Percentiles rank a stretch among this genome's conserved stretches.
Evolutionary conservation across 2,797 vertebrate genomes (phyloP).

Genomic region (Furcifer pardalis): DNA sequence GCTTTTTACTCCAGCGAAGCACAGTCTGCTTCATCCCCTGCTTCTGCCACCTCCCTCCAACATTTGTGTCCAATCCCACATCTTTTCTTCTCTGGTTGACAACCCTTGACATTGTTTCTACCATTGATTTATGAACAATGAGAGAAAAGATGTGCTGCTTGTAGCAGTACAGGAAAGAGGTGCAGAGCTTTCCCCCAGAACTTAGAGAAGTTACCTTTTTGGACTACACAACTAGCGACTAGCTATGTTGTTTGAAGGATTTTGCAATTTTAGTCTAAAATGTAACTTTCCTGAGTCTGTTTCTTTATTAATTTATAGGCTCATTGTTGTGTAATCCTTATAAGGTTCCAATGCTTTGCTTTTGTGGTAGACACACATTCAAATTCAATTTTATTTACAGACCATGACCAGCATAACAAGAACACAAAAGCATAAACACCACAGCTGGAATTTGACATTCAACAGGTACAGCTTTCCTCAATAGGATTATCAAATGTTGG

Average conservation of each 20-base stretch:
- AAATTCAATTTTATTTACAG: no score
- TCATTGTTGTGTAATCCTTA: neutral
- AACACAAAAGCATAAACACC: no score
- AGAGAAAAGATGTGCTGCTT: neutral
- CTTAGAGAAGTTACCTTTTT: no score
- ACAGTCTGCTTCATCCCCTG: neutral
- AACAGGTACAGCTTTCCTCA: neutral
- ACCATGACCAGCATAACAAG: no score
- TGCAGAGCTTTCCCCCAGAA: neutral
- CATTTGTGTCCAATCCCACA: neutral
- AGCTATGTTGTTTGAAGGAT: no score
- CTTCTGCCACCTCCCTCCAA: accelerated
- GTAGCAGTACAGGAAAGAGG: neutral
- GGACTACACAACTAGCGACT: no score
- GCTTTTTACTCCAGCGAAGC: slow-evolving; percentile 38
- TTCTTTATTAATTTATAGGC: neutral
- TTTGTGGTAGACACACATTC: slow-evolving; percentile 42
- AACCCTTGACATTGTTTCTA: slow-evolving; percentile 1
- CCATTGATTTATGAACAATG: slow-evolving; percentile 59
- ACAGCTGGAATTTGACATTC: no score
- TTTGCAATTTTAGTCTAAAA: no score
- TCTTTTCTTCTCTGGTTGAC: slow-evolving; percentile 14
- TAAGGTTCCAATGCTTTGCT: slow-evolving; percentile 36
- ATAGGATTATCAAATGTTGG: slow-evolving; percentile 50
- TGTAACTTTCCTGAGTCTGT: neutral